Evolutionary conservation across 2,797 vertebrate species (phyloP).

Genomic region (Rhinatrema bivittatum): DNA sequence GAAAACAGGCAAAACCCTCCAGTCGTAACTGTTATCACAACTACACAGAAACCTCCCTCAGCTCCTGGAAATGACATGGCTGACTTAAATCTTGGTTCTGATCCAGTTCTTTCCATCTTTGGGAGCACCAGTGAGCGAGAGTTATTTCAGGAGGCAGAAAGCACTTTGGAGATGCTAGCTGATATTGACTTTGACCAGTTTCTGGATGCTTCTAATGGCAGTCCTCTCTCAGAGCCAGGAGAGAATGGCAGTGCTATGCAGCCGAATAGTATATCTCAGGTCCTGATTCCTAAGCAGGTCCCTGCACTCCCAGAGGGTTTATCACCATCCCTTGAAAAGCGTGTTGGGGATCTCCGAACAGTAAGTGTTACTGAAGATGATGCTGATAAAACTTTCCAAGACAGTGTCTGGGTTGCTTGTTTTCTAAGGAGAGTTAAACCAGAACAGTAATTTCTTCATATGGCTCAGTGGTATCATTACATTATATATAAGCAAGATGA

Average conservation of each 20-base stretch:
- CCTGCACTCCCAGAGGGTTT: constrained; percentile 81
- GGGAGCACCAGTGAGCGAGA: constrained; percentile 81
- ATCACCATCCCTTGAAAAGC: constrained; percentile 74
- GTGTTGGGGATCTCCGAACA: constrained; percentile 84
- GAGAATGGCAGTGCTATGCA: constrained; percentile 67
- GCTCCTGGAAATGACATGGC: constrained; percentile 56
- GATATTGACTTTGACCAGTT: constrained; percentile 86
- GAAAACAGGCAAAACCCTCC: constrained; percentile 46
- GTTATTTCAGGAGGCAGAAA: constrained; percentile 75
- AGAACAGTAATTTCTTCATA: too few relatives aligned
- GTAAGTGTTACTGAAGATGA: too few relatives aligned
- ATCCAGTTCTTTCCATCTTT: constrained; percentile 87
- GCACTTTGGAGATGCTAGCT: constrained; percentile 80
- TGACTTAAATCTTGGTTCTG: constrained; percentile 61
- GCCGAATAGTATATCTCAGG: constrained; percentile 56
- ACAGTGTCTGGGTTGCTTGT: too few relatives aligned
- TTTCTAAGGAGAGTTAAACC: too few relatives aligned
- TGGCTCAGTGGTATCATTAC: too few relatives aligned
- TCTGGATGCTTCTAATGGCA: constrained; percentile 82
- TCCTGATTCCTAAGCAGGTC: constrained; percentile 57
- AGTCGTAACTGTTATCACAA: constrained; percentile 39
- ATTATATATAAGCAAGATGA: too few relatives aligned
- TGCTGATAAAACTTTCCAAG: too few relatives aligned
- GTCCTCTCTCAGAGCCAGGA: constrained; percentile 65
- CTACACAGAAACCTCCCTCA: constrained; percentile 46